Evolutionary conservation across 2,113 vertebrate species (phyloP).

Genomic region (Pituophis catenifer): DNA sequence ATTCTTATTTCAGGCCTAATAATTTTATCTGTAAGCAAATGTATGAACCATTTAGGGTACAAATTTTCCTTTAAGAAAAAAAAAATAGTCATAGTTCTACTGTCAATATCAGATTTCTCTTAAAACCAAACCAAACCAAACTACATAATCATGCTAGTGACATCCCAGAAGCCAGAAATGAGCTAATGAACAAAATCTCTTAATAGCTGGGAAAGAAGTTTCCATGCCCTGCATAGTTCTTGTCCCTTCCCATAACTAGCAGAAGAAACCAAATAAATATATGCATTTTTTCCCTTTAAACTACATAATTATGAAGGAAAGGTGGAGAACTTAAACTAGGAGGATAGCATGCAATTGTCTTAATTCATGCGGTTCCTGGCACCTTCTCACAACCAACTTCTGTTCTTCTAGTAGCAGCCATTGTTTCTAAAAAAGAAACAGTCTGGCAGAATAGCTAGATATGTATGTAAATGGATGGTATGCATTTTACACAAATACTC

Average conservation of each 20-base stretch:
- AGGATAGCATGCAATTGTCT: neutral
- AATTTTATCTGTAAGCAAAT: neutral
- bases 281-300: neutral
- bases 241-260: neutral
- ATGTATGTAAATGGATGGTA: neutral
- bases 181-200: neutral
- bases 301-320: neutral
- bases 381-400: neutral
- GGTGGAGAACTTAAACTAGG: neutral
- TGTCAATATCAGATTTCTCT: neutral
- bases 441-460: neutral
- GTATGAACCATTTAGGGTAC: neutral
- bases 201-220: neutral
- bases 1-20: neutral
- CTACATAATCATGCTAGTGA: neutral
- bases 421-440: neutral
- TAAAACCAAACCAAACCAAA: neutral
- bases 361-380: neutral
- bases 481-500: slow-evolving; percentile 15
- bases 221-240: neutral
- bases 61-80: neutral
- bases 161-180: neutral
- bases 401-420: neutral
- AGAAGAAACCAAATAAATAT: neutral
- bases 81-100: neutral